These are phyloP conservation scores for Mus spretus DNA, from an alignment of 2,797 vertebrate genomes.

Conservation along the genomic window DNA sequence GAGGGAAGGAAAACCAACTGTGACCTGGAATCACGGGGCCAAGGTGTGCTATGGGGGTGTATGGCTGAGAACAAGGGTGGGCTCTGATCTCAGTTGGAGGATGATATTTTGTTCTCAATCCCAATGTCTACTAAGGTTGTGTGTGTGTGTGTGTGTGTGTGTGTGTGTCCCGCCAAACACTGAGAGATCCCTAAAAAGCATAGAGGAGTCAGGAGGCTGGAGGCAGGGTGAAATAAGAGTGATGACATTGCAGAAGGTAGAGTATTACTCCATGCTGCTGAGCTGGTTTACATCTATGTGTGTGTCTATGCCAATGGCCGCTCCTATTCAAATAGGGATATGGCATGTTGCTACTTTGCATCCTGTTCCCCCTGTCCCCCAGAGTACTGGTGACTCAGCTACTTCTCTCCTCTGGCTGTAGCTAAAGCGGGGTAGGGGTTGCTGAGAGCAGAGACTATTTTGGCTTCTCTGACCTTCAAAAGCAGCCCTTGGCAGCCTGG, in stretches of 20 bases:
- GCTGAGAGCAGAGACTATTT: constrained; percentile 82
- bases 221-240: constrained; percentile 47
- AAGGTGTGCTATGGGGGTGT: constrained; percentile 2
- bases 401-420: constrained; percentile 73
- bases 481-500: constrained; percentile 76
- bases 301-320: constrained; percentile 60
- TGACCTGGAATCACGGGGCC: constrained; percentile 38
- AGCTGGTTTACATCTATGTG: constrained; percentile 49
- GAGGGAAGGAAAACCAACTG: constrained; percentile 45
- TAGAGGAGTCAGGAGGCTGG: constrained; percentile 55
- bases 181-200: constrained; percentile 61
- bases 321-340: constrained; percentile 65
- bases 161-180: neutral
- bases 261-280: neutral
- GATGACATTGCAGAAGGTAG: constrained; percentile 36
- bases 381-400: constrained; percentile 82
- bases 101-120: constrained; percentile 67
- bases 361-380: neutral
- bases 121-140: constrained; percentile 44
- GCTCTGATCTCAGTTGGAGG: constrained; percentile 29
- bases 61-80: constrained; percentile 58
- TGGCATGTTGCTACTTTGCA: constrained; percentile 79
- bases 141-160: too few species aligned
- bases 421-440: constrained; percentile 53
- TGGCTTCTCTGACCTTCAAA: constrained; percentile 84